Evolutionary conservation across 2,797 vertebrate species (phyloP), one percentile per base, ranked within the genome.

Genomic region (Leuciscus waleckii): DNA sequence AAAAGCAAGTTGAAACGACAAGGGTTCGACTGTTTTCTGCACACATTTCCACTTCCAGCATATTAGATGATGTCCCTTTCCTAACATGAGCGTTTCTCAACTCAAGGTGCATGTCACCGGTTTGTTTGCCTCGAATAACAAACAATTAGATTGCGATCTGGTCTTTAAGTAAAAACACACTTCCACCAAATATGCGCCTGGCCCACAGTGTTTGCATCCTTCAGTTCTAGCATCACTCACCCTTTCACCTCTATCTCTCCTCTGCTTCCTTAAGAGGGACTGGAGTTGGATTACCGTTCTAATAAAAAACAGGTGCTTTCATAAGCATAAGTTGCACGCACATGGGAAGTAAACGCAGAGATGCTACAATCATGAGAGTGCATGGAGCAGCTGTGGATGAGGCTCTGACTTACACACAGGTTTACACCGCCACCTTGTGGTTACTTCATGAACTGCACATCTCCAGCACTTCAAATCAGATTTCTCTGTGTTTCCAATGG

Each of bases 221-320:
- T 35, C 14, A 26, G 54, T 19, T 32, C 39, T 46, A 74, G 82
- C 37, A 79, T 85, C 54, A 73, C 68, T 85, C 83, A 80, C 41
- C 83, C 54, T 61, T 85, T 85, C 83, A 85, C 83, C 83, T 85
- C 83, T 63, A 51, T 79, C 83, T 85, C 76, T 85, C 67, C 76
- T 85, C 77, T 43, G 68, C 76, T 73, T 85, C 56, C 77, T 63
- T 73, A 73, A 80, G 21, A 65, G 29, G 32, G 41, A 65, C 67
- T 71, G 68, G 77, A 73, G 83, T 85, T 63, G 77, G 54, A 79
- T 85, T 85, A 80, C 83, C 7, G 4, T 32, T 74, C 76, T 79
- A 65, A 85, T 85, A 58, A 65, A 63, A 71, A 80, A 70, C 83
- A 85, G 77, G 83, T 85, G 83, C 41, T 63, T 85, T 80, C 56